These are phyloP conservation scores for Ophioderma brevispina DNA, from an alignment of 35 echinoderm and acorn worm species.

Conservation along the genomic window DNA sequence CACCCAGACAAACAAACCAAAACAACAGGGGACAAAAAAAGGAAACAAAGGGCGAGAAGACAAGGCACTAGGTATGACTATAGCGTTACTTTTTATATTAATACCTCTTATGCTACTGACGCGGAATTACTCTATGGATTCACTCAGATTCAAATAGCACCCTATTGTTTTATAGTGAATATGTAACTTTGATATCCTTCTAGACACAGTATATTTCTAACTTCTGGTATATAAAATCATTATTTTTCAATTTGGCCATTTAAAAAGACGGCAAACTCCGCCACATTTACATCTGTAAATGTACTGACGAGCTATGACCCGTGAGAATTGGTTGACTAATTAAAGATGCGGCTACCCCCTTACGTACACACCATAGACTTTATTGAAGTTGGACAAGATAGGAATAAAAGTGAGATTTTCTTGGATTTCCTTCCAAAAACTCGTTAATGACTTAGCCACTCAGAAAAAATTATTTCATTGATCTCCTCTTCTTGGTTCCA, in stretches of 20 bases:
- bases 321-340: not conserved
- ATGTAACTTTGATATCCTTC: no score
- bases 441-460: not conserved
- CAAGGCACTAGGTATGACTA: no score
- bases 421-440: not conserved
- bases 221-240: no score
- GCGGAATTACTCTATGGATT: not conserved
- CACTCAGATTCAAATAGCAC: not conserved
- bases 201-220: no score
- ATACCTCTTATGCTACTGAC: no score
- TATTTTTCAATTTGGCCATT: not conserved
- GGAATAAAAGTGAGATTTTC: not conserved
- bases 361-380: not conserved
- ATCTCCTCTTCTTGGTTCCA: not conserved
- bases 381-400: not conserved
- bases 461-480: not conserved
- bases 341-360: not conserved
- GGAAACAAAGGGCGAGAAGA: no score
- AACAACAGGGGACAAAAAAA: no score
- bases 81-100: no score
- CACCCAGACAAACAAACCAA: no score
- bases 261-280: not conserved
- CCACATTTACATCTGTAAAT: constrained; percentile 1
- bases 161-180: no score
- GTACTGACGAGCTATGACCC: constrained; percentile 4